Conservation (phyloP, 1,140 invertebrate genomes). For the Halictus rubicundus region DNA sequence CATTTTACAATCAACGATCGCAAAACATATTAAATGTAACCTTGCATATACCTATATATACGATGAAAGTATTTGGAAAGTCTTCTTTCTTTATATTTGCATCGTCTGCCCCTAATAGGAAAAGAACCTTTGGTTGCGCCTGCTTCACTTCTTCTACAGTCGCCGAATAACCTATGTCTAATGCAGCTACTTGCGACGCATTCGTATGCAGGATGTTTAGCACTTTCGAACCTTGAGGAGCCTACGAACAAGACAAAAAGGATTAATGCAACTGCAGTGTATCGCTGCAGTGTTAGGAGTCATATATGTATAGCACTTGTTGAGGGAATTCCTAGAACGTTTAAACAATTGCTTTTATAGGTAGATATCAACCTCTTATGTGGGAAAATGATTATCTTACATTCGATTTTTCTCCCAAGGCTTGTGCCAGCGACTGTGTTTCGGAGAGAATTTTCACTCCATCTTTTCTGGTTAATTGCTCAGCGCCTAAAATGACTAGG, state of each 20-base stretch:
- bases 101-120: conserved; percentile 96
- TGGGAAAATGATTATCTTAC: conserved; percentile 52
- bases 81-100: conserved; percentile 88
- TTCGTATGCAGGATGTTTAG: conserved; percentile 95
- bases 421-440: conserved; percentile 86
- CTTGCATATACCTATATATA: conserved; percentile 90
- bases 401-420: conserved; percentile 79
- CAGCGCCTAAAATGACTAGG: conserved; percentile 94
- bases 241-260: conserved; percentile 62
- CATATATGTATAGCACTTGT: neutral
- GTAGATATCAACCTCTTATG: neutral
- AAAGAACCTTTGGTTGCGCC: conserved; percentile 90
- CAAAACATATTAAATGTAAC: neutral
- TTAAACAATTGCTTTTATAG: neutral
- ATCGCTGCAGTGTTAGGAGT: neutral
- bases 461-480: conserved; percentile 90
- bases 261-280: conserved; percentile 11
- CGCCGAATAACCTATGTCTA: conserved; percentile 96
- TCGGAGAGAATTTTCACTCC: conserved; percentile 89
- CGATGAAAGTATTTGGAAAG: conserved; percentile 92
- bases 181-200: conserved; percentile 95
- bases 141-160: conserved; percentile 87
- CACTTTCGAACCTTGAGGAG: conserved; percentile 85
- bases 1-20: neutral
- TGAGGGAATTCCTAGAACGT: neutral